Base-by-base conservation (phyloP, 2,797 vertebrate species). In the Galagoides demidoff region DNA sequence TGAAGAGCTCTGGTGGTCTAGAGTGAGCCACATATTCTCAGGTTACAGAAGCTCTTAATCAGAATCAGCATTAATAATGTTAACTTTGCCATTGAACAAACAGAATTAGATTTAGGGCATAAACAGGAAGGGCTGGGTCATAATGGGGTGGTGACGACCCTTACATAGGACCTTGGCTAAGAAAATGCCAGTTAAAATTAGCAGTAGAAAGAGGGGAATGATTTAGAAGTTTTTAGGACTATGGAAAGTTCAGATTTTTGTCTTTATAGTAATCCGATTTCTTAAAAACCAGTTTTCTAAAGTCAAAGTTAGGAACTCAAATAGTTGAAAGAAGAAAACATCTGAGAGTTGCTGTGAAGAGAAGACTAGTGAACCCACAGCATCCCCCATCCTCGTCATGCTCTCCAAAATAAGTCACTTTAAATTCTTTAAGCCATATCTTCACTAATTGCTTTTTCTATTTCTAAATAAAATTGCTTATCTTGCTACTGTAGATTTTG, bases 181-280 rank as follows among this genome's bases (percentile, higher is more conserved):
- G 83, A 96, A 89, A 90, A 87, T 71, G 73, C 34, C 79, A 63
- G 55, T 78, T 86, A 55, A 63, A 92, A 92, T 87, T 49, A 68
- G 29, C 14, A 34, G 1, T 12, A 52, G n/a, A 57, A 37, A 37
- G 57, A 57, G 7, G 74, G 61, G 13, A 76, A 34, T 7, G 2
- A 39, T 17, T 34, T 91, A 81, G 23, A 92, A 49, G 29, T 83
- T 82, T 90, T 20, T 74, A 59, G 49, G 55, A 85, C 23, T 78
- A 22, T 77, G 49, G 55, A 81, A 22, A 89, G 63, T 78, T 77
- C 55, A 29, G 29, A 79, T 83, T 23, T 34, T 70, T 59, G 45
- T 92, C 82, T 94, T 55, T 22, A 1, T 68, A 63, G 9, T 81
- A 82, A 55, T 14, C 29, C 23, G 64, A 23, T 61, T 57, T 95